A percentile compares a stretch with the other conserved stretches of the same genome.
phyloP scores from a whole-genome alignment of 2,797 vertebrate species.

The Siniperca scherzeri region DNA sequence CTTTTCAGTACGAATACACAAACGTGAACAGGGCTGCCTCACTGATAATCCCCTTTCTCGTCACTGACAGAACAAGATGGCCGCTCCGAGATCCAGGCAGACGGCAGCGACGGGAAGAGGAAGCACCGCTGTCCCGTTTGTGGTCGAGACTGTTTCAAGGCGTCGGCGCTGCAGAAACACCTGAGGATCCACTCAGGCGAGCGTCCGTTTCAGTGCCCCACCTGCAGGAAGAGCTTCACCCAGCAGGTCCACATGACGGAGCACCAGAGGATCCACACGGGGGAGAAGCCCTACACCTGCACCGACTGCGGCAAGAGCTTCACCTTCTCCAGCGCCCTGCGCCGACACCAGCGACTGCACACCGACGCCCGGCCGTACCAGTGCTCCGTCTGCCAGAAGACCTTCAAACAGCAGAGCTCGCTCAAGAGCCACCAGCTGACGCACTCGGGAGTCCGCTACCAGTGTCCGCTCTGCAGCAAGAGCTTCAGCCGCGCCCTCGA shows the following conservation, averaged over 20 bases:
- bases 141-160: constrained; percentile 70
- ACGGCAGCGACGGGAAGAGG: background rate
- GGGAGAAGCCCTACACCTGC: constrained; percentile 74
- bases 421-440: constrained; percentile 70
- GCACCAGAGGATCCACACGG: constrained; percentile 72
- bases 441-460: constrained; percentile 63
- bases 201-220: constrained; percentile 70
- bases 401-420: constrained; percentile 64
- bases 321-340: constrained; percentile 77
- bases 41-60: background rate
- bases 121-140: constrained; percentile 67
- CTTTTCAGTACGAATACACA: no score
- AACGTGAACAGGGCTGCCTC: no score
- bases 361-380: constrained; percentile 55
- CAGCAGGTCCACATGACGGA: constrained; percentile 75
- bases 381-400: constrained; percentile 61
- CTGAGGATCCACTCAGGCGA: constrained; percentile 75
- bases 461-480: constrained; percentile 70
- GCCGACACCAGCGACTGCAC: constrained; percentile 73
- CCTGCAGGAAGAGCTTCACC: constrained; percentile 74
- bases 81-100: background rate
- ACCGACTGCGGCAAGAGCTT: constrained; percentile 63
- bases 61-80: constrained; percentile 33
- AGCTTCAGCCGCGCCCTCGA: constrained; percentile 75
- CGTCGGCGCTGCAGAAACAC: constrained; percentile 75